Base-by-base conservation (phyloP, 53 echinoderm and acorn worm species). In the Hippasteria phrygiana region DNA sequence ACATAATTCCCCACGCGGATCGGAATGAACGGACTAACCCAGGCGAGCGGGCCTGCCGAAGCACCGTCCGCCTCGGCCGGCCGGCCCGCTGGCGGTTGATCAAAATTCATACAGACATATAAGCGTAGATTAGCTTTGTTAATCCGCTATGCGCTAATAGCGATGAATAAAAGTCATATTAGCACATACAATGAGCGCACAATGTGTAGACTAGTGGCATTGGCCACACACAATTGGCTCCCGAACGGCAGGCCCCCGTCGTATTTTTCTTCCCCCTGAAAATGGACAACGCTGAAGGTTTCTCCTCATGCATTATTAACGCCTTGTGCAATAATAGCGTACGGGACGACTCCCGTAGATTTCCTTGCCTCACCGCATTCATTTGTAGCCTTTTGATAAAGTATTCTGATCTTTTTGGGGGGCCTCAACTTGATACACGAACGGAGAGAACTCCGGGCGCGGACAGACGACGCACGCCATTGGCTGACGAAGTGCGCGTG, bases 101-200 rank as follows among this genome's bases (percentile, higher is more conserved):
- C 85, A 85, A 85, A 85, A 85, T 85, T 85, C 85, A 85, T 85
- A 85, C 51, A 71, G 85, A 85, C 71, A 85, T 53, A 71, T 39
- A 34, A 75, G 75, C 75, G 85, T 71, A 85, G 85, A 85, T 85
- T 70, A 85, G 85, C 85, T 85, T 85, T 85, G 85, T 85, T 69
- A 85, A 85, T 85, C 85, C 71, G 71, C 85, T 50, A 85, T 85
- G 85, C 85, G 85, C 85, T 85, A 85, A 85, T 85, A 85, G 85
- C 71, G 71, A 85, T 85, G 85, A 85, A 85, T 85, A 85, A 85
- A 85, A 85, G 85, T 85, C 85, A 85, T 85, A 85, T 85, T 85
- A 85, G 85, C 85, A 85, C 85, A 71, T 70, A 85, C 85, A 85
- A 85, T 85, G 85, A 85, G 51, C 53, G 53, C 85, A 85, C 85